Percentiles rank a stretch among this genome's conserved stretches.
These are phyloP conservation scores for Eumaeus atala DNA, from an alignment of 1,140 invertebrate species.

Conservation along the genomic window DNA sequence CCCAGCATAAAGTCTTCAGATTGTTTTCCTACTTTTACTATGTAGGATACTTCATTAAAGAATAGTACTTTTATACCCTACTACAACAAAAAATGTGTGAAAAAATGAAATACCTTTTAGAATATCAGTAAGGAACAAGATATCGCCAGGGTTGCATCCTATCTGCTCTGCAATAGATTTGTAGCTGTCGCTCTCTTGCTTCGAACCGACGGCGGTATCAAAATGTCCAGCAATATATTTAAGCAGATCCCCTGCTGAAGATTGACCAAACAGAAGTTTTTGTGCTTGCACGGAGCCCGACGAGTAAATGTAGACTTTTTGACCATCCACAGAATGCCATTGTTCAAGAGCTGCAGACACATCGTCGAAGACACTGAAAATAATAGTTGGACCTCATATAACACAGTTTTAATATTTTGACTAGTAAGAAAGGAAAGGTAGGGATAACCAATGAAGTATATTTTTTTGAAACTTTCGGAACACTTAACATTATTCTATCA, in stretches of 20 bases:
- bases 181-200: conserved; percentile 84
- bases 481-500: no score
- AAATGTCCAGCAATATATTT: conserved; percentile 87
- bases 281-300: conserved; percentile 94
- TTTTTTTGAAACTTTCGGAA: no score
- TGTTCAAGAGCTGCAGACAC: conserved; percentile 82
- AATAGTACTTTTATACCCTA: not conserved
- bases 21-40: no score
- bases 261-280: conserved; percentile 88
- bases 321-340: conserved; percentile 77
- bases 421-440: no score
- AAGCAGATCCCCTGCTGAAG: conserved; percentile 84
- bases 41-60: no score
- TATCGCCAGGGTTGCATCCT: conserved; percentile 75
- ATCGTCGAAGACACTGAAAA: conserved; percentile 89
- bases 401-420: not conserved
- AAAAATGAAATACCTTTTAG: conserved; percentile 78
- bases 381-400: conserved; percentile 12
- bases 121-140: conserved; percentile 91
- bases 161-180: conserved; percentile 83
- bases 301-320: conserved; percentile 90
- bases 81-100: not conserved
- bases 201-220: conserved; percentile 89
- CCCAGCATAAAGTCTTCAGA: no score
- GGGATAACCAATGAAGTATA: no score